Evolutionary conservation across 1,140 invertebrate genomes (phyloP).

Genomic region (Arctopsyche grandis): DNA sequence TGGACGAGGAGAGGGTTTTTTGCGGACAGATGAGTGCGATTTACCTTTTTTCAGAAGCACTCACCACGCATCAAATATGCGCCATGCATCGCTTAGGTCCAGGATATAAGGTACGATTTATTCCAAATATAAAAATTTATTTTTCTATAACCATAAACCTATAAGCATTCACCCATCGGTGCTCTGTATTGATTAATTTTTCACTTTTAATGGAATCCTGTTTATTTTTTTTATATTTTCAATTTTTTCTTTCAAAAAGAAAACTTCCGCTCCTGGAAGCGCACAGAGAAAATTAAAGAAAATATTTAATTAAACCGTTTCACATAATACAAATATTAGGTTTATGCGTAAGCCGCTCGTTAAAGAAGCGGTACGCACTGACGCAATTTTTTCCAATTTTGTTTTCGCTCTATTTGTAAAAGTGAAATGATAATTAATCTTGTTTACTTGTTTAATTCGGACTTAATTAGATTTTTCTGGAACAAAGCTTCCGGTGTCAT

Average conservation of each 20-base stretch:
- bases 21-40: constrained; percentile 99
- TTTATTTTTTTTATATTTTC: too few relatives aligned
- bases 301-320: too few relatives aligned
- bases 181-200: too few relatives aligned
- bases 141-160: constrained; percentile 22
- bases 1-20: constrained; percentile 96
- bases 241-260: too few relatives aligned
- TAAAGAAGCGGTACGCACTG: neutral
- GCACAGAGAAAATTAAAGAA: too few relatives aligned
- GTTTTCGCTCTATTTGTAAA: neutral
- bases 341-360: neutral
- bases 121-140: neutral
- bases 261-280: too few relatives aligned
- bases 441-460: neutral
- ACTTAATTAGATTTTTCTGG: neutral
- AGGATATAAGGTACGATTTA: constrained; percentile 88
- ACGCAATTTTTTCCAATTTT: neutral
- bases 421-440: neutral
- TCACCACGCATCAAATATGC: constrained; percentile 96
- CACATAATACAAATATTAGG: too few relatives aligned
- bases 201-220: too few relatives aligned
- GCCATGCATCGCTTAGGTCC: constrained; percentile 95
- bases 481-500: neutral
- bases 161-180: too few relatives aligned
- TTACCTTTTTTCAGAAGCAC: constrained; percentile 96